phyloP scores from a whole-genome alignment of 1,140 invertebrate species.

The Dolichoris vasculosae region DNA sequence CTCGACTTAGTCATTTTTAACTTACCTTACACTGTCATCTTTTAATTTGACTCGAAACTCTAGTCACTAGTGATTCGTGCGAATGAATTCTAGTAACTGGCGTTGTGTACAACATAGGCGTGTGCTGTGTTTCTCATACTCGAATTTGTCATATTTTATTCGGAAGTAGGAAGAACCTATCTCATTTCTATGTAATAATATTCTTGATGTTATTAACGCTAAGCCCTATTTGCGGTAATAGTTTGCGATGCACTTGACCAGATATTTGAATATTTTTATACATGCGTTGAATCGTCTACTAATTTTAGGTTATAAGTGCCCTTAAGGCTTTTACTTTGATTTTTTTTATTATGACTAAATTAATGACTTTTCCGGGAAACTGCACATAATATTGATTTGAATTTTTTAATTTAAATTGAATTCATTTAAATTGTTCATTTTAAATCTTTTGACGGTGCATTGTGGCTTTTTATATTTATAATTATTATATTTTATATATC shows the following conservation, averaged over 20 bases:
- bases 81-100: not conserved
- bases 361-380: too few relatives aligned
- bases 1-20: not conserved
- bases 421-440: conserved; percentile 29
- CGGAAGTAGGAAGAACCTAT: not conserved
- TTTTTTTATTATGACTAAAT: not conserved
- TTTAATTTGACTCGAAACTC: not conserved
- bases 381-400: conserved; percentile 3
- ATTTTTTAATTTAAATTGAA: conserved; percentile 24
- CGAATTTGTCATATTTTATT: not conserved
- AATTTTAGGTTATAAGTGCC: conserved; percentile 46
- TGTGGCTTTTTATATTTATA: not conserved
- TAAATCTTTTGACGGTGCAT: conserved; percentile 38
- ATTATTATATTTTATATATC: not conserved
- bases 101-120: not conserved
- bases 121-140: not conserved
- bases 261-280: not conserved
- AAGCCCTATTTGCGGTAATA: not conserved
- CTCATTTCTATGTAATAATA: not conserved
- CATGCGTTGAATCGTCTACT: not conserved
- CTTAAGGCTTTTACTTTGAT: not conserved
- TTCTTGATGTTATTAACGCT: not conserved
- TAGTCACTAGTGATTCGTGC: not conserved
- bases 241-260: not conserved
- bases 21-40: not conserved